These are phyloP conservation scores for Drosophila hamatofila DNA, from an alignment of 2,888 invertebrate genomes.

Conservation along the genomic window DNA sequence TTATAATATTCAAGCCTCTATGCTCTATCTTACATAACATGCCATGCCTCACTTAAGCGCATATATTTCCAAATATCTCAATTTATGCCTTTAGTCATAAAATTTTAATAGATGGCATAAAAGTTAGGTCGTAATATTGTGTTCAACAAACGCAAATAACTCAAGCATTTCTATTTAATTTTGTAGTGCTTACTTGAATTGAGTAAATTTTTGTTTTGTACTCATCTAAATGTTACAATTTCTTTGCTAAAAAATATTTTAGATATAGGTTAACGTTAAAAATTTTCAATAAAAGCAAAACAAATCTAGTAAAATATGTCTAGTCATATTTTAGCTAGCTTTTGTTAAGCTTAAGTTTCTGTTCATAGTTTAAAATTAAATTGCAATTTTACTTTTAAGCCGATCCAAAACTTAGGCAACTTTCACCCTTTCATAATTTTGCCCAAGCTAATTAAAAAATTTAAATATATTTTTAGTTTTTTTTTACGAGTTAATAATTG, in stretches of 20 bases:
- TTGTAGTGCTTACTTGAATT: neutral
- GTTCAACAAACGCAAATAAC: neutral
- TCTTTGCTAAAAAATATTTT: neutral
- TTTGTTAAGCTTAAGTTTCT: neutral
- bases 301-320: too few relatives aligned
- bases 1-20: too few relatives aligned
- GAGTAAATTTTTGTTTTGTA: conserved; percentile 4
- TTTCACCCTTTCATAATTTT: too few relatives aligned
- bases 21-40: neutral
- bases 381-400: neutral
- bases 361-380: neutral
- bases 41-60: neutral
- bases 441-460: too few relatives aligned
- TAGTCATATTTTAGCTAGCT: too few relatives aligned
- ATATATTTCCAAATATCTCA: neutral
- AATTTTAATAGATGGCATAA: conserved; percentile 10
- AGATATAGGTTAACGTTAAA: too few relatives aligned
- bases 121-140: neutral
- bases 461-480: too few relatives aligned
- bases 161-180: neutral
- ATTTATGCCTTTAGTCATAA: conserved; percentile 5
- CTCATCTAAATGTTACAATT: neutral
- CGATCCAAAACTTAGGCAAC: too few relatives aligned
- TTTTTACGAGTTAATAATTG: too few relatives aligned
- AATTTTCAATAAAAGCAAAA: too few relatives aligned